These are phyloP conservation scores for Lipophrys pholis DNA, from an alignment of 2,113 vertebrate species.

Conservation along the genomic window DNA sequence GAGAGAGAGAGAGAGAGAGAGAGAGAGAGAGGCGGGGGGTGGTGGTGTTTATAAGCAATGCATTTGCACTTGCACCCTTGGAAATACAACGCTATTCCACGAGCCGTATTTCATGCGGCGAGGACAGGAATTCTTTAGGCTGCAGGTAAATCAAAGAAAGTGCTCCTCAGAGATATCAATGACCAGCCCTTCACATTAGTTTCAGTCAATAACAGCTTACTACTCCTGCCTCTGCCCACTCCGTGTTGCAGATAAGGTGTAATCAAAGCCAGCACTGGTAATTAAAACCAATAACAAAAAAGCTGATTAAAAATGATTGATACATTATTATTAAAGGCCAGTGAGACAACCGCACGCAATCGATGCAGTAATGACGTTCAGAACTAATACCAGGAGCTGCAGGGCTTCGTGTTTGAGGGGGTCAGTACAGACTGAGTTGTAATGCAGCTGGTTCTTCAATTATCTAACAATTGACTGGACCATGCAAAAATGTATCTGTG, in stretches of 20 bases:
- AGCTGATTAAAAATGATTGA: slow-evolving; percentile 3
- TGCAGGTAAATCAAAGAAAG: slow-evolving; percentile 52
- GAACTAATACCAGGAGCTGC: background rate
- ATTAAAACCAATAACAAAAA: slow-evolving; percentile 2
- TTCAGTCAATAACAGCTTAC: slow-evolving; percentile 16
- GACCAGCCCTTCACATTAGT: slow-evolving; percentile 24
- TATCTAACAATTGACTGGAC: too few relatives aligned
- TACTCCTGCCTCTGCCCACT: slow-evolving; percentile 24
- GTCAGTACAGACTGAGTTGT: slow-evolving; percentile 32
- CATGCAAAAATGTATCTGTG: too few relatives aligned
- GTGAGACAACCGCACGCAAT: background rate
- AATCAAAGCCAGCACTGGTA: slow-evolving; percentile 6
- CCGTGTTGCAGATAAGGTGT: slow-evolving; percentile 2
- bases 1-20: too few relatives aligned
- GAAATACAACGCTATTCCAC: slow-evolving; percentile 24
- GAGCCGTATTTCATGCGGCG: slow-evolving; percentile 24
- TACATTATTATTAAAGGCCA: slow-evolving; percentile 1
- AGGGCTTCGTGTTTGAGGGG: slow-evolving; percentile 12
- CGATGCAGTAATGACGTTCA: background rate
- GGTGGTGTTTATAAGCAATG: slow-evolving; percentile 22
- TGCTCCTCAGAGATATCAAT: slow-evolving; percentile 33
- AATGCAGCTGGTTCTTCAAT: slow-evolving; percentile 28
- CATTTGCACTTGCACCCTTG: slow-evolving; percentile 11
- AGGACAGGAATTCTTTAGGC: slow-evolving; percentile 24
- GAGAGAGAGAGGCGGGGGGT: too few relatives aligned